Evolutionary conservation across 2,113 vertebrate species (phyloP).

Genomic region (Martes martes): DNA sequence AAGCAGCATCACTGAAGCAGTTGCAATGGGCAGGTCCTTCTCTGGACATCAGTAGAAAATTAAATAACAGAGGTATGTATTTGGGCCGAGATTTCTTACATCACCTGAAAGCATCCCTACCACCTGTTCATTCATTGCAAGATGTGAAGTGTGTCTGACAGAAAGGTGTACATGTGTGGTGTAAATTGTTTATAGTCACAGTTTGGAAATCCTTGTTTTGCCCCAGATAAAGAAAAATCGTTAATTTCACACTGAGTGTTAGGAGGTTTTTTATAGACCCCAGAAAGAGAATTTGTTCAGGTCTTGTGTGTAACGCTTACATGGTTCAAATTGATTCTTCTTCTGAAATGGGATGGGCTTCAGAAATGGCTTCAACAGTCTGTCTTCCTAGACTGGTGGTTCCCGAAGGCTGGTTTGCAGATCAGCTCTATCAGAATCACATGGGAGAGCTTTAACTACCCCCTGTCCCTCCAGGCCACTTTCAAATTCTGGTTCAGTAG

Average conservation of each 20-base stretch:
- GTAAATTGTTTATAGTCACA: not conserved
- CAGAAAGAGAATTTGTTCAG: constrained; percentile 6
- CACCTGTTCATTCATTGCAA: not conserved
- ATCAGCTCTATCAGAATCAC: not conserved
- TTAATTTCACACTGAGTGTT: constrained; percentile 22
- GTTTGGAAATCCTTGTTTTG: not conserved
- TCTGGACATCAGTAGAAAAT: not conserved
- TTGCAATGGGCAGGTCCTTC: not conserved
- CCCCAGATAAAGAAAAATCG: not conserved
- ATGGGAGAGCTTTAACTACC: not conserved
- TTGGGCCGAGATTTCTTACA: not conserved
- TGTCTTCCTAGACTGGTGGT: not conserved
- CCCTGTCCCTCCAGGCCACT: not conserved
- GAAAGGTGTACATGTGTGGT: not conserved
- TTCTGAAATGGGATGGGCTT: not conserved
- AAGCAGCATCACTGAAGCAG: not conserved
- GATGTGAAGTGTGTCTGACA: not conserved
- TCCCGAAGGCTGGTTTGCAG: not conserved
- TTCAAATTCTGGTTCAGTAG: not conserved
- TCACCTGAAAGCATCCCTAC: not conserved
- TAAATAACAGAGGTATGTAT: not conserved
- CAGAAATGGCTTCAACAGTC: not conserved
- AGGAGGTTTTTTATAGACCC: not conserved
- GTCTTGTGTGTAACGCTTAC: not conserved
- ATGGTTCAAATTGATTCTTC: not conserved